Evolutionary conservation across 2,888 invertebrate species (phyloP), one percentile per base, ranked within the genome.

Genomic region (Reticulitermes lucifugus): DNA sequence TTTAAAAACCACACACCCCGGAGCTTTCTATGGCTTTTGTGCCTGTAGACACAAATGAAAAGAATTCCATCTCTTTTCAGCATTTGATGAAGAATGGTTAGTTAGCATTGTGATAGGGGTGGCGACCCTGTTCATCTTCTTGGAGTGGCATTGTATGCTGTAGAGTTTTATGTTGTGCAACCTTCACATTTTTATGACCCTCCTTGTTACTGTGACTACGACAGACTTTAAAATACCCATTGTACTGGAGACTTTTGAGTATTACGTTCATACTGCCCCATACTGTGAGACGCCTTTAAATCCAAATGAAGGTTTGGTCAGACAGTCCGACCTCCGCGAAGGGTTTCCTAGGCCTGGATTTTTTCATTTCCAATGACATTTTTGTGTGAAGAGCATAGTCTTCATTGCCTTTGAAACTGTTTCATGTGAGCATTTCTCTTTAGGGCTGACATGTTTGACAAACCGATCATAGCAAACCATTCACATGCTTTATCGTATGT

Each of bases 51-150:
- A 65, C 25, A n/a, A 65, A 65, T 25, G n/a, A 65, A 65, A 60
- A n/a, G n/a, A 5, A 12, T 25, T n/a, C 65, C 5, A 12, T 21
- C n/a, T 14, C 65, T n/a, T 25, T 65, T 5, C 25, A 25, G 14
- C 65, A 25, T 65, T 65, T 65, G 25, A 60, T 60, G 18, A n/a
- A 65, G 25, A 65, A 65, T 65, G 65, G 65, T 65, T 65, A 65
- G 65, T 65, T 65, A 65, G 65, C 65, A 65, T 65, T 25, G n/a
- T 65, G 65, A 65, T n/a, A n/a, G 25, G 65, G 65, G n/a, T 10
- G n/a, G 65, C n/a, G 65, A 65, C 25, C 60, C 21, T n/a, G 22
- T n/a, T 21, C 65, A 65, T 65, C 65, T 12, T 60, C 25, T 1
- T 14, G 9, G 25, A 65, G 10, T 25, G 12, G 65, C 65, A 65